Percentiles rank a stretch among this genome's conserved stretches.
phyloP scores from a whole-genome alignment of 2,888 invertebrate species.

The Folsomia manolachei region DNA sequence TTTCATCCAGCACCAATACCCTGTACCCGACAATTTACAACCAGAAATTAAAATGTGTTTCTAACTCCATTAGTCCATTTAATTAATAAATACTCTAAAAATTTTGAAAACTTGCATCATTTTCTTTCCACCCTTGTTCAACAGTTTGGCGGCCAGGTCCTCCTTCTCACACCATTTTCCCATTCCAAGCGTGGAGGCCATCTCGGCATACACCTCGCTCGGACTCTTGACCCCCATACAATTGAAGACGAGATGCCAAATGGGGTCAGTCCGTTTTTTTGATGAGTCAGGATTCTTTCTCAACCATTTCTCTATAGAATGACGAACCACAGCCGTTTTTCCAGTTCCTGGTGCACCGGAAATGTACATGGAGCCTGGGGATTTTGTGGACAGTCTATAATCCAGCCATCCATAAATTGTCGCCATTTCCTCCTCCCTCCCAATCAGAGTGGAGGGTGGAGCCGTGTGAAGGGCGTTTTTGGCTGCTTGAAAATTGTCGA shows the following conservation, averaged over 20 bases:
- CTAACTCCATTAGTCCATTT: background rate
- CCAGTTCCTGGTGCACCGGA: constrained; percentile 98
- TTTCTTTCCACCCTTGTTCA: constrained; percentile 64
- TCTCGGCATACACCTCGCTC: constrained; percentile 71
- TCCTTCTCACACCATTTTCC: constrained; percentile 63
- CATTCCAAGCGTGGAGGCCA: constrained; percentile 67
- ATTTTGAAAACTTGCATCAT: constrained; percentile 65
- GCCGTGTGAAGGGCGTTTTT: constrained; percentile 58
- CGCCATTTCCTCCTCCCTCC: constrained; percentile 75
- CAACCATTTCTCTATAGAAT: constrained; percentile 65
- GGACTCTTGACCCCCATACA: constrained; percentile 87
- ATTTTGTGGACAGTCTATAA: constrained; percentile 63
- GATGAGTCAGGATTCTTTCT: constrained; percentile 4
- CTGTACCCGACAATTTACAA: constrained; percentile 57
- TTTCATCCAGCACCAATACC: constrained; percentile 86
- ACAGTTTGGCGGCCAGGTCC: constrained; percentile 66
- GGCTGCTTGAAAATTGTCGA: background rate
- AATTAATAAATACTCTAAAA: constrained; percentile 6
- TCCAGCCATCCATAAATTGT: constrained; percentile 68
- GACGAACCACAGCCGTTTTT: constrained; percentile 83
- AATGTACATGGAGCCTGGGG: constrained; percentile 82
- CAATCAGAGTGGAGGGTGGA: constrained; percentile 61
- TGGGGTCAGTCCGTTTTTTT: background rate
- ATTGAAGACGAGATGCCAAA: constrained; percentile 68
- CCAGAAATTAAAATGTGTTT: background rate